phyloP scores from a whole-genome alignment of 2,888 invertebrate species.

The Yponomeuta cagnagella region DNA sequence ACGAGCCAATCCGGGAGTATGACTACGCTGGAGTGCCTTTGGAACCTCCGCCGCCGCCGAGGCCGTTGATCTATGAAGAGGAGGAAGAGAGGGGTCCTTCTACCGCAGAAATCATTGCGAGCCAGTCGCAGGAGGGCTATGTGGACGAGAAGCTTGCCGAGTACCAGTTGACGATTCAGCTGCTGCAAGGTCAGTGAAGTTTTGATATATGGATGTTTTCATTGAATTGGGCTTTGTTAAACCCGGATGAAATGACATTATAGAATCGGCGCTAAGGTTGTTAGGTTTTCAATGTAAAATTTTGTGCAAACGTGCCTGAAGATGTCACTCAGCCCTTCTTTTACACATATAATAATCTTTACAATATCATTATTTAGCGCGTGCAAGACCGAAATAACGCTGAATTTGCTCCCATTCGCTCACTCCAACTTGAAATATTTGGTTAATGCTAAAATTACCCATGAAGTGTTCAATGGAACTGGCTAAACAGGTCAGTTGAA shows the following conservation, averaged over 20 bases:
- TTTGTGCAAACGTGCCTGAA: no score
- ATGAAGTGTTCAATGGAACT: not conserved
- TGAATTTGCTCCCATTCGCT: not conserved
- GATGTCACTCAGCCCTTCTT: no score
- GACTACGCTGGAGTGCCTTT: conserved; percentile 85
- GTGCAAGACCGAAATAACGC: not conserved
- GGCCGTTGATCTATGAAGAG: conserved; percentile 78
- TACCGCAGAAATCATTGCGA: conserved; percentile 94
- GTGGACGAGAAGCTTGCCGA: conserved; percentile 95
- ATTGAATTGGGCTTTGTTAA: no score
- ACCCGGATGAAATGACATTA: no score
- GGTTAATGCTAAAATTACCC: not conserved
- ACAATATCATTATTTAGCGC: conserved; percentile 4
- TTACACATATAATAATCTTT: no score
- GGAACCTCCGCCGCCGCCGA: conserved; percentile 85
- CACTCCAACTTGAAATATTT: not conserved
- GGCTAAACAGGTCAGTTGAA: not conserved
- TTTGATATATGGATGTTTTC: not conserved
- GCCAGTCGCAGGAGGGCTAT: conserved; percentile 96
- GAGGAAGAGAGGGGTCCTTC: conserved; percentile 88
- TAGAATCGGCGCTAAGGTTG: no score
- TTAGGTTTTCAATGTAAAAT: no score
- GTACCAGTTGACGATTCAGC: conserved; percentile 93
- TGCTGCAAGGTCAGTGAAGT: conserved; percentile 85
- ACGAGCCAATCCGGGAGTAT: conserved; percentile 77